Evolutionary conservation across 2,888 invertebrate genomes (phyloP), one percentile per base, ranked within the genome.

Genomic region (Chrysopilus asiliformis): DNA sequence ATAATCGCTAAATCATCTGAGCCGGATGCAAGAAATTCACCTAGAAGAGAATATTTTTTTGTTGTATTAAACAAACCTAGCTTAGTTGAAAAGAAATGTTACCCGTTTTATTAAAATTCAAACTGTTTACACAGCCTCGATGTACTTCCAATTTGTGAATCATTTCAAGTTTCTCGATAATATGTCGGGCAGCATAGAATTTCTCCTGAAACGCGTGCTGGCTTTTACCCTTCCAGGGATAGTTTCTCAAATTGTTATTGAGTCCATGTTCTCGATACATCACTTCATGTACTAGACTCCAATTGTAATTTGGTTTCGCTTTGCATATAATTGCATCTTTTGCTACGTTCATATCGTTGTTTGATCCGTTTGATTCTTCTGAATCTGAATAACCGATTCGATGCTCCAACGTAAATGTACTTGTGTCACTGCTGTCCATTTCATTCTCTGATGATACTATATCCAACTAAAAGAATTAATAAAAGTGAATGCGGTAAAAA

Each of bases 91-190:
- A n/a, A n/a, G n/a, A n/a, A n/a, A n/a, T n/a, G n/a, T 58, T 59
- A 64, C 84, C 84, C 58, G 73, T 67, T 42, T 74, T 74, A 57
- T 91, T 91, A 60, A 94, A 94, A 64, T 87, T 81, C 38, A 94
- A 71, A 41, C 85, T 79, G 66, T 94, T 94, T 3, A 94, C 93
- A 67, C 93, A 93, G 42, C 91, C 91, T 49, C 67, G 70, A 59
- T 94, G 94, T 45, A 76, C 74, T 42, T 78, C 72, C 49, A 94
- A 67, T 51, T 74, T 73, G 49, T 79, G 76, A 59, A 81, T 72
- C 31, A 85, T 69, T 55, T 85, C 76, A 55, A 94, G 68, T 47
- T 86, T 74, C 59, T 87, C 81, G 8, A 89, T 81, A 45, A 76
- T 73, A 53, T 84, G 79, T 16, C 89, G 67, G 2, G 89, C 87